Percentiles rank a stretch among this genome's conserved stretches.
phyloP scores from a whole-genome alignment of 2,797 vertebrate species.

The Decapterus maruadsi region DNA sequence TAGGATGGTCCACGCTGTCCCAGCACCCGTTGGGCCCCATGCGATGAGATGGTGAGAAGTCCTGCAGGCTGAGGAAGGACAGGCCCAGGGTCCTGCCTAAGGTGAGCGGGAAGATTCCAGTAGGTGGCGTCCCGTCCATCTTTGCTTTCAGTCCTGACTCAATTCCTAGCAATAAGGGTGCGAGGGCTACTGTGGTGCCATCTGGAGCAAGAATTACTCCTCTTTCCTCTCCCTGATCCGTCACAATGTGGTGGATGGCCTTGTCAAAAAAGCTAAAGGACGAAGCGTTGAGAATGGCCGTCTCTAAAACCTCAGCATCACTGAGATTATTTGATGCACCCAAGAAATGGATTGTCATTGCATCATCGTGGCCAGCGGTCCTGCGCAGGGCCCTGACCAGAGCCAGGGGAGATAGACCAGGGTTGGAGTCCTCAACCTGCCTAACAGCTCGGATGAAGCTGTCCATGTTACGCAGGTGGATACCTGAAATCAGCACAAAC shows the following conservation, averaged over 20 bases:
- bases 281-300: conserved; percentile 64
- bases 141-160: conserved; percentile 80
- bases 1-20: conserved; percentile 84
- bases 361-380: conserved; percentile 65
- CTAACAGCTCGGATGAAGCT: conserved; percentile 79
- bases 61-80: conserved; percentile 81
- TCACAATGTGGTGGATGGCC: conserved; percentile 76
- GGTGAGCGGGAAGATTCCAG: conserved; percentile 78
- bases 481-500: conserved; percentile 54
- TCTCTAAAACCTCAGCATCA: conserved; percentile 45
- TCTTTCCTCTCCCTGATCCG: conserved; percentile 76
- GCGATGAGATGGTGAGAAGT: conserved; percentile 33
- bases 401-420: conserved; percentile 33
- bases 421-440: conserved; percentile 77
- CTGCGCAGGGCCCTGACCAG: conserved; percentile 67
- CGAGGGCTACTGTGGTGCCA: conserved; percentile 88
- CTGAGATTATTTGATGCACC: conserved; percentile 51
- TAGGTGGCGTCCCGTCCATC: conserved; percentile 37
- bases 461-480: conserved; percentile 81
- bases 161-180: conserved; percentile 86
- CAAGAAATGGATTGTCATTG: conserved; percentile 75
- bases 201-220: conserved; percentile 89
- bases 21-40: conserved; percentile 89
- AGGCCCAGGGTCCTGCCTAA: conserved; percentile 83
- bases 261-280: conserved; percentile 77